phyloP scores from a whole-genome alignment of 2,888 invertebrate species.

The Caenorhabditis sulstoni region DNA sequence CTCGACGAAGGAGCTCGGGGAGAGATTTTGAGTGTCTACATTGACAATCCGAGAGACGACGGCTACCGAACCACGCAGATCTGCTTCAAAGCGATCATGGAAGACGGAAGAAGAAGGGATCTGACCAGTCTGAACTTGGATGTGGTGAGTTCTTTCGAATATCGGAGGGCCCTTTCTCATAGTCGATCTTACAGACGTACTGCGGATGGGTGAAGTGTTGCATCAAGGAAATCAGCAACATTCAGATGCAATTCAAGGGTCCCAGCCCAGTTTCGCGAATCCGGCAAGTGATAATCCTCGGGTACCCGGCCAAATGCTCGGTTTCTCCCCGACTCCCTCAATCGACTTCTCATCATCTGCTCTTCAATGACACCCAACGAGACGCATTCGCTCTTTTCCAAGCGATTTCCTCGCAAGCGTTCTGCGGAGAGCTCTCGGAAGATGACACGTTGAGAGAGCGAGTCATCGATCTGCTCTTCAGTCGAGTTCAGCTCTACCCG shows the following conservation, averaged over 20 bases:
- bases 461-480: constrained; percentile 79
- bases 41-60: constrained; percentile 90
- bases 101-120: constrained; percentile 59
- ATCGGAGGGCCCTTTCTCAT: not conserved
- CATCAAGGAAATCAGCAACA: constrained; percentile 60
- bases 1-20: constrained; percentile 84
- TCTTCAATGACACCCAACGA: constrained; percentile 81
- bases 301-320: constrained; percentile 36
- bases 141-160: constrained; percentile 34
- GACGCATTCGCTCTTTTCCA: constrained; percentile 85
- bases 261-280: constrained; percentile 82
- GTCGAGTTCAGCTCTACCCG: constrained; percentile 78
- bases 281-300: constrained; percentile 62
- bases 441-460: constrained; percentile 76
- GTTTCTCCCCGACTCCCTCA: constrained; percentile 58
- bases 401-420: constrained; percentile 88
- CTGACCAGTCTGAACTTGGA: constrained; percentile 58
- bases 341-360: constrained; percentile 82
- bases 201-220: constrained; percentile 90
- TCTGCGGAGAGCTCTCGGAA: constrained; percentile 76
- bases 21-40: constrained; percentile 89
- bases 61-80: constrained; percentile 50
- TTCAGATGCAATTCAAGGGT: constrained; percentile 91
- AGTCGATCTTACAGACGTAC: constrained; percentile 67
- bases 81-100: constrained; percentile 48